Evolutionary conservation across 1,140 invertebrate genomes (phyloP).

Genomic region (Wiebesia pumilae): DNA sequence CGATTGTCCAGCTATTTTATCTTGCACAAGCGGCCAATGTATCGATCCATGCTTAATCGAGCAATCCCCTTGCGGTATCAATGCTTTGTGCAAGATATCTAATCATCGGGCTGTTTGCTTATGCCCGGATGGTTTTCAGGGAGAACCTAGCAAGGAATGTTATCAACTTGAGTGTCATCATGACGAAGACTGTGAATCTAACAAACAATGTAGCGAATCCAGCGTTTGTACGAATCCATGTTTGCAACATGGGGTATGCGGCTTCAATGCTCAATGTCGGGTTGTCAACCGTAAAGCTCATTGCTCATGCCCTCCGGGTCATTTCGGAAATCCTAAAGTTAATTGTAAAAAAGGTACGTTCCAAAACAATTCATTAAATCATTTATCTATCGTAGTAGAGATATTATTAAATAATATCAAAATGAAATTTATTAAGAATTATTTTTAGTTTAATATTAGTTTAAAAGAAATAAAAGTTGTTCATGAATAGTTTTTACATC

Average conservation of each 20-base stretch:
- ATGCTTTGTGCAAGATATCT: constrained; percentile 84
- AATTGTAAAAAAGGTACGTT: constrained; percentile 82
- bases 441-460: too few relatives aligned
- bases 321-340: constrained; percentile 86
- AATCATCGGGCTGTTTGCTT: constrained; percentile 88
- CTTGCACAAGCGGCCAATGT: constrained; percentile 86
- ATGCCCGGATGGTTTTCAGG: constrained; percentile 89
- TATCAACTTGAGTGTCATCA: constrained; percentile 84
- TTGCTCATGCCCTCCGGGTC: constrained; percentile 90
- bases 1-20: constrained; percentile 86
- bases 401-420: too few relatives aligned
- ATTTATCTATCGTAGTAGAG: not conserved
- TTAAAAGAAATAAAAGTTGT: too few relatives aligned
- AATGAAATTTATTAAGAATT: too few relatives aligned
- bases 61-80: constrained; percentile 82
- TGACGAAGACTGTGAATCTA: constrained; percentile 85
- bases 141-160: constrained; percentile 85
- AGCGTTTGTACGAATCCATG: constrained; percentile 90
- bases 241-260: constrained; percentile 83
- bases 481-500: too few relatives aligned
- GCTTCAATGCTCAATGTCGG: constrained; percentile 90
- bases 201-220: constrained; percentile 84
- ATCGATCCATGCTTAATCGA: constrained; percentile 83
- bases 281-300: constrained; percentile 84
- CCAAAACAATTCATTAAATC: not conserved